Evolutionary conservation across 2,888 invertebrate species (phyloP).

Genomic region (Neoscelio sp.): DNA sequence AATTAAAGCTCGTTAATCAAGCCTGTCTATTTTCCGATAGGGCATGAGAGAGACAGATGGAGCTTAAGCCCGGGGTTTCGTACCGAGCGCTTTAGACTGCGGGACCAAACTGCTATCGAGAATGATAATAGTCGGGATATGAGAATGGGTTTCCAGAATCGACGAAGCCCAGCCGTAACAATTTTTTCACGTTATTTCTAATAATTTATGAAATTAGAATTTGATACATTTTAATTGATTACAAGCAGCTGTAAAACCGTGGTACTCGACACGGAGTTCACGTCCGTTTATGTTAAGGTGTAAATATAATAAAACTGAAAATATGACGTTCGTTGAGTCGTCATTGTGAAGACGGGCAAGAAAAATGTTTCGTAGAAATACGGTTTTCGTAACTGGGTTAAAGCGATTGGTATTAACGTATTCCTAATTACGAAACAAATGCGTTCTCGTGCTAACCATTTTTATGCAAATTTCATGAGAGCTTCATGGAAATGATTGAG

Average conservation of each 20-base stretch:
- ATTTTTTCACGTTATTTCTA: no score
- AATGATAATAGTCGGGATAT: slow-evolving; percentile 51
- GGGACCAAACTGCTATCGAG: slow-evolving; percentile 56
- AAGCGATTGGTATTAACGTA: slow-evolving; percentile 15
- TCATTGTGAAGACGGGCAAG: slow-evolving; percentile 23
- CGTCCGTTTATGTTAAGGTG: no score
- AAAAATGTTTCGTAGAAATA: slow-evolving; percentile 36
- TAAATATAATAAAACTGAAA: no score
- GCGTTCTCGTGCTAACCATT: slow-evolving; percentile 22
- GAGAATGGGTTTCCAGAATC: slow-evolving; percentile 26
- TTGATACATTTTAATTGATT: no score
- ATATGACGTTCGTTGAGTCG: no score
- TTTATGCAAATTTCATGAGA: slow-evolving; percentile 26
- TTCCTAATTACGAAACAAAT: slow-evolving; percentile 40
- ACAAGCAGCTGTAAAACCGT: no score
- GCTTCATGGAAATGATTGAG: slow-evolving; percentile 28
- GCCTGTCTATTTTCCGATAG: slow-evolving; percentile 72
- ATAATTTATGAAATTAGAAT: no score
- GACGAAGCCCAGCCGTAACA: not conserved
- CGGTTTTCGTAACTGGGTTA: slow-evolving; percentile 16
- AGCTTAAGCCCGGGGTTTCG: slow-evolving; percentile 68
- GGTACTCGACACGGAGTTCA: no score
- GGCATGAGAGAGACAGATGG: slow-evolving; percentile 29
- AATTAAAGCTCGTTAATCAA: slow-evolving; percentile 79
- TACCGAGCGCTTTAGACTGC: slow-evolving; percentile 51